Base-by-base conservation (phyloP, 2,113 vertebrate species). In the Ursus arctos region DNA sequence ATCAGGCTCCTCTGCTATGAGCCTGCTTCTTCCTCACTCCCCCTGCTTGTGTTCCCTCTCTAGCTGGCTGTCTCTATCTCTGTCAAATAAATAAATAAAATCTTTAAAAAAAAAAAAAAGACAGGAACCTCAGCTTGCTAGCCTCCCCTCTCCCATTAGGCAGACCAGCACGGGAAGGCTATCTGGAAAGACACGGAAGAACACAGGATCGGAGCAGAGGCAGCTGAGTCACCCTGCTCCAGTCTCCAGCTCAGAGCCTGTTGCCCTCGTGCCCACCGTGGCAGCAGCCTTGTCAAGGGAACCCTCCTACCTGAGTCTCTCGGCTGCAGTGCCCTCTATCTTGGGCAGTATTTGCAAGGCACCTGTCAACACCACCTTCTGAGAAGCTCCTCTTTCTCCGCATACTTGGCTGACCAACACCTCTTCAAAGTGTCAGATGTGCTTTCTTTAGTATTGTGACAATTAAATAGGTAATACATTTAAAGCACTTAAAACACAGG, bases 381-480 rank as follows among this genome's bases (percentile, higher is more conserved):
- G 43, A 59, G 9, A 74, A 81, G 36, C 9, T 81, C 36, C 9
- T 28, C 84, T 71, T 71, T 47, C 81, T 88, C 14, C 1, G 11
- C 47, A 57, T 19, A 28, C 65, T 36, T 49, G 24, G 43, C 89
- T 95, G 22, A n/a, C 14, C 72, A 86, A 47, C 86, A 67, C 31
- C 47, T 95, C 71, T 28, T 65, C 12, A 57, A 28, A 49, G 36
- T 11, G n/a, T 36, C 15, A 40, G 22, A 33, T 69, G 43, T 36
- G 22, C 33, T 94, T 87, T 92, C 87, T 79, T 77, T 65, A 59
- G 33, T n/a, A 7, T 28, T 59, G 18, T 77, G 79, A 47, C 71
- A 13, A 57, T 51, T 65, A 51, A 69, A 74, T 26, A 65, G 61
- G 40, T 36, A 84, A 95, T 31, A 33, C 36, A 59, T 36, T 63